phyloP scores from a whole-genome alignment of 2,888 invertebrate species.

The Galeopsomyia nigrocyanea region DNA sequence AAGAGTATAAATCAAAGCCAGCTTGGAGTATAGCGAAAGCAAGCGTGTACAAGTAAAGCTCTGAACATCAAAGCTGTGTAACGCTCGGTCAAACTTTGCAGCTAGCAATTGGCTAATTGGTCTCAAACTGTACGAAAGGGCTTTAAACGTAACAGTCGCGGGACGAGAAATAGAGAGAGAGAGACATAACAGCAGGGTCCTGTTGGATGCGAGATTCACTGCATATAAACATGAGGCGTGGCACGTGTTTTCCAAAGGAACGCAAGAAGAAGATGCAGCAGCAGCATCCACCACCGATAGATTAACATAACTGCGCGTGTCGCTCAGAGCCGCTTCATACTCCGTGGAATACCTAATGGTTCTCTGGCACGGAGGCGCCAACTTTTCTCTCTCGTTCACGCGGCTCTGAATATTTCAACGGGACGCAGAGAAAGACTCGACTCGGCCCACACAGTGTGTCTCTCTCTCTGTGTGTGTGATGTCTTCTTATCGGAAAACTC shows the following conservation, averaged over 20 bases:
- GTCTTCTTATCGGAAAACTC: neutral
- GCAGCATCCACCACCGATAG: neutral
- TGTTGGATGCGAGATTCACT: neutral
- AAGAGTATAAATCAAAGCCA: neutral
- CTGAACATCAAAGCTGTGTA: too few relatives aligned
- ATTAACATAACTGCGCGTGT: constrained; percentile 54
- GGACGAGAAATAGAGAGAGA: neutral
- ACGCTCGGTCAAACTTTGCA: too few relatives aligned
- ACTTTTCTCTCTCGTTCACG: constrained; percentile 19
- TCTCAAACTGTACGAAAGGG: too few relatives aligned
- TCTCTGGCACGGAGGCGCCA: constrained; percentile 25
- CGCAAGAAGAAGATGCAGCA: too few relatives aligned
- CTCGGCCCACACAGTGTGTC: too few relatives aligned
- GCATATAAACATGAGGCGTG: neutral
- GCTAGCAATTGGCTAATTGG: too few relatives aligned
- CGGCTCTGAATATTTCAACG: constrained; percentile 43
- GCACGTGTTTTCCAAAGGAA: neutral
- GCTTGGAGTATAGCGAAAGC: too few relatives aligned
- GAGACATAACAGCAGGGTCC: neutral
- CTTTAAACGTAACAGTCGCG: too few relatives aligned
- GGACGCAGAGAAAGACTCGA: neutral
- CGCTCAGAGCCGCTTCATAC: constrained; percentile 51
- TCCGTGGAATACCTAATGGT: constrained; percentile 51
- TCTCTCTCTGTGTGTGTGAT: too few relatives aligned
- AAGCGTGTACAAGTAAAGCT: too few relatives aligned